Percentiles rank a stretch among this genome's conserved stretches.
Conservation (phyloP, 2,797 vertebrate genomes). For the Neopelma chrysocephalum region DNA sequence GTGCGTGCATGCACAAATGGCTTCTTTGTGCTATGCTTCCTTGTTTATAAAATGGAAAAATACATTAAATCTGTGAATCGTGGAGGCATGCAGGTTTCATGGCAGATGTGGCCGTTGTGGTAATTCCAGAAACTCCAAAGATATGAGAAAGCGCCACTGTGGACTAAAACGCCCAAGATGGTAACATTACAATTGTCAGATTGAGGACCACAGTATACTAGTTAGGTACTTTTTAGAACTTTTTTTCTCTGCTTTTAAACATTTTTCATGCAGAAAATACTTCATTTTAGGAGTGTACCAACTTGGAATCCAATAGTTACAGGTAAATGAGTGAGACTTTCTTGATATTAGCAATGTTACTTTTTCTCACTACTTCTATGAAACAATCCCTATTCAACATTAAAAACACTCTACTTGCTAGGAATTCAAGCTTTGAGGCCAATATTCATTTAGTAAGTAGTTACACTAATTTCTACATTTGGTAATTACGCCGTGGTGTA, state of each 20-base stretch:
- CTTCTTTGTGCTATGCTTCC: not conserved
- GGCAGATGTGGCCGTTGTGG: not conserved
- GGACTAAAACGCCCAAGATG: not conserved
- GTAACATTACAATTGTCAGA: not conserved
- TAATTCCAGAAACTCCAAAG: not conserved
- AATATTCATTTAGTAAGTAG: not conserved
- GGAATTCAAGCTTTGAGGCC: not conserved
- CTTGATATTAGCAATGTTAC: not conserved
- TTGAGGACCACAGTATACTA: not conserved
- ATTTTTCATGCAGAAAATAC: not conserved
- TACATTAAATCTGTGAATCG: not conserved
- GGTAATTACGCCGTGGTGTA: not conserved
- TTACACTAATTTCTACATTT: not conserved
- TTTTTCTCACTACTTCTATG: not conserved
- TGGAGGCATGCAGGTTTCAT: not conserved
- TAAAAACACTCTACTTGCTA: not conserved
- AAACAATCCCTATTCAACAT: not conserved
- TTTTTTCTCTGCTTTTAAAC: not conserved
- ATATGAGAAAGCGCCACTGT: not conserved
- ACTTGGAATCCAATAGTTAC: not conserved
- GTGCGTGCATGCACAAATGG: not conserved
- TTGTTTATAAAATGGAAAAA: not conserved
- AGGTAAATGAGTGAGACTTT: not conserved
- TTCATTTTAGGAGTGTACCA: not conserved
- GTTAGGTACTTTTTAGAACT: not conserved